A percentile compares a stretch with the other conserved stretches of the same genome.
phyloP scores from a whole-genome alignment of 2,888 invertebrate species.

The Frankliniella fusca region DNA sequence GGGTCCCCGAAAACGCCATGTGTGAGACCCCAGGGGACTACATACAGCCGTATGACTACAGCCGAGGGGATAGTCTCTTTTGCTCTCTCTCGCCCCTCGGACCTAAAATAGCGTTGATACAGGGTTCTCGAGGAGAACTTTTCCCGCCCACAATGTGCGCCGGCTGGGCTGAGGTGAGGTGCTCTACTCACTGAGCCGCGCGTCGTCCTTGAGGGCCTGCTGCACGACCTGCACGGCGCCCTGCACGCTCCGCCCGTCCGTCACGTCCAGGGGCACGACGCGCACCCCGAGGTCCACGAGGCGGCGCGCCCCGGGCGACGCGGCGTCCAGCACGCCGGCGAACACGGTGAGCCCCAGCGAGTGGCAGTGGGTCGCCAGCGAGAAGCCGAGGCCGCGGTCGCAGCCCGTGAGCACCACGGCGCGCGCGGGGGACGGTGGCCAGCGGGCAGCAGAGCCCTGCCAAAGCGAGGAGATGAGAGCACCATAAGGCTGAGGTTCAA shows the following conservation, averaged over 20 bases:
- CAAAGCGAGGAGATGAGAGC: too few relatives aligned
- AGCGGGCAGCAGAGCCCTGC: background rate
- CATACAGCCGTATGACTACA: too few relatives aligned
- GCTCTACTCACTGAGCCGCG: background rate
- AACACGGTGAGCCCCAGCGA: constrained; percentile 46
- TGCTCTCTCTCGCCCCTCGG: too few relatives aligned
- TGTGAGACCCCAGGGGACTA: too few relatives aligned
- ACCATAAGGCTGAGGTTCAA: too few relatives aligned
- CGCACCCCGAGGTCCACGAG: constrained; percentile 41
- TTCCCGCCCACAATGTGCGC: too few relatives aligned
- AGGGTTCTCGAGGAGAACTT: too few relatives aligned
- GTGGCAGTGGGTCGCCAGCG: constrained; percentile 42
- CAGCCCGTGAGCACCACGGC: constrained; percentile 44
- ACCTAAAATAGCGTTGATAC: too few relatives aligned
- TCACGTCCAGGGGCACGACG: constrained; percentile 47
- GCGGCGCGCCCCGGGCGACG: constrained; percentile 42
- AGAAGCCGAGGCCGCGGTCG: constrained; percentile 45
- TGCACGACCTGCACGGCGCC: constrained; percentile 34
- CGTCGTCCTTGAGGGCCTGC: background rate
- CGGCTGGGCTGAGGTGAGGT: too few relatives aligned
- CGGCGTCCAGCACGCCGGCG: constrained; percentile 45
- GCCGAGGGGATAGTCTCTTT: too few relatives aligned
- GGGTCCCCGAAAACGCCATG: too few relatives aligned
- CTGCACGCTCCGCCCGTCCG: constrained; percentile 41
- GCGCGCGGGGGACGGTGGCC: background rate